A percentile compares a stretch with the other conserved stretches of the same genome.
Evolutionary conservation across 2,113 vertebrate genomes (phyloP).

Genomic region (Aphyosemion australe): DNA sequence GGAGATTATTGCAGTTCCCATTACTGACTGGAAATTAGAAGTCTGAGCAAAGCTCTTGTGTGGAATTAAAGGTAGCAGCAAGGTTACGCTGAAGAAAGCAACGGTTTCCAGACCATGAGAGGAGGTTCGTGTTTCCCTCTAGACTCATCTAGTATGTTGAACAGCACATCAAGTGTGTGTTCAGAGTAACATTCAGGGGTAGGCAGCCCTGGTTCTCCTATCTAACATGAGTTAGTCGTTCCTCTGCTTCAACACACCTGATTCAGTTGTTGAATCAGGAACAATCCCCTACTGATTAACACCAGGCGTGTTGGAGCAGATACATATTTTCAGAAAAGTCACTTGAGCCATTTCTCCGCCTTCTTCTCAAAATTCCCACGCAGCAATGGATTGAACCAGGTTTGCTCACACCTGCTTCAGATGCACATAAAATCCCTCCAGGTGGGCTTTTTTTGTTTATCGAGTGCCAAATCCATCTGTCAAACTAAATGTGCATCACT

Average conservation of each 20-base stretch:
- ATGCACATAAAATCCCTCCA: conserved; percentile 31
- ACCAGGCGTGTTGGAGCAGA: too few species aligned
- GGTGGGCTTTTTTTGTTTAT: conserved; percentile 42
- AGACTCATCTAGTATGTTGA: conserved; percentile 7
- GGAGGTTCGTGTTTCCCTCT: not conserved
- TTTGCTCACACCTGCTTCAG: too few species aligned
- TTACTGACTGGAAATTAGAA: conserved; percentile 4
- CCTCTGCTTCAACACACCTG: too few species aligned
- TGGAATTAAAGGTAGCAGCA: conserved; percentile 3
- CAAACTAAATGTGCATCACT: conserved; percentile 48
- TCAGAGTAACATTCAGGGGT: conserved; percentile 27
- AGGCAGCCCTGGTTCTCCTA: too few species aligned
- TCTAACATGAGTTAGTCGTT: too few species aligned
- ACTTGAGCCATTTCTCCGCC: too few species aligned
- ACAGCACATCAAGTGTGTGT: conserved; percentile 5
- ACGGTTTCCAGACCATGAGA: not conserved
- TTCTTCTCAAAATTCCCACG: too few species aligned
- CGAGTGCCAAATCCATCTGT: conserved; percentile 40
- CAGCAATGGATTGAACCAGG: too few species aligned
- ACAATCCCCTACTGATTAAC: too few species aligned
- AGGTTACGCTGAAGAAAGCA: conserved; percentile 39
- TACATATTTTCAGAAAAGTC: too few species aligned
- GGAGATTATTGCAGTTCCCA: conserved; percentile 24
- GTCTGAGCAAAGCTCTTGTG: conserved; percentile 5
- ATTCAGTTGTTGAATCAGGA: too few species aligned